Evolutionary conservation across 2,797 vertebrate genomes (phyloP).

Genomic region (Manis crassicaudata): DNA sequence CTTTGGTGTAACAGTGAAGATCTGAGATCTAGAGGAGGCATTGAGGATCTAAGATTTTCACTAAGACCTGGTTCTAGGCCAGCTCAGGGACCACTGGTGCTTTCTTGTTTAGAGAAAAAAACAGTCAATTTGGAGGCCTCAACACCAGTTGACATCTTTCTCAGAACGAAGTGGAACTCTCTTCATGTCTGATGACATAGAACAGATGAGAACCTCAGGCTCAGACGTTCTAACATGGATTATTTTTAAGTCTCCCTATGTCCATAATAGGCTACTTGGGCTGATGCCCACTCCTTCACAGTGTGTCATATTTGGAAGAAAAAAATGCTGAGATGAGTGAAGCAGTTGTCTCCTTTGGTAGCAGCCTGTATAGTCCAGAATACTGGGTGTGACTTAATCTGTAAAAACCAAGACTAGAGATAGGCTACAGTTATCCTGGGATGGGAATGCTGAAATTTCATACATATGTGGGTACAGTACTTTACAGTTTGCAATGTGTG

Average conservation of each 20-base stretch:
- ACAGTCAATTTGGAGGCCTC: not conserved
- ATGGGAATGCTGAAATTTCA: not conserved
- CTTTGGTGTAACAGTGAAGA: not conserved
- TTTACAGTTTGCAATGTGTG: not conserved
- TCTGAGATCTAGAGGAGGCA: not conserved
- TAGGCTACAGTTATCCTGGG: not conserved
- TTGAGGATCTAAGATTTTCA: not conserved
- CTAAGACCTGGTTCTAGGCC: not conserved
- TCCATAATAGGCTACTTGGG: not conserved
- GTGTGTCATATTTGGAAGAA: not conserved
- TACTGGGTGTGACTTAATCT: not conserved
- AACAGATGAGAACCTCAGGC: not conserved
- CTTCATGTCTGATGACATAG: not conserved
- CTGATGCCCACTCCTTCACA: not conserved
- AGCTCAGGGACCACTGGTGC: slow-evolving; percentile 16
- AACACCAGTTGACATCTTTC: not conserved
- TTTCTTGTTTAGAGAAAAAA: slow-evolving; percentile 54
- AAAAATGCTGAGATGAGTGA: not conserved
- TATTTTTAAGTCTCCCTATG: not conserved
- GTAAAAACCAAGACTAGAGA: not conserved
- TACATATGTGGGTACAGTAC: not conserved
- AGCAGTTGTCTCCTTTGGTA: not conserved
- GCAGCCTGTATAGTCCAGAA: not conserved
- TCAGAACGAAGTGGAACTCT: slow-evolving; percentile 11
- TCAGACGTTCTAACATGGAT: not conserved